Evolutionary conservation across 2,888 invertebrate genomes (phyloP), one percentile per base, ranked within the genome.

Genomic region (Ochropleura leucogaster): DNA sequence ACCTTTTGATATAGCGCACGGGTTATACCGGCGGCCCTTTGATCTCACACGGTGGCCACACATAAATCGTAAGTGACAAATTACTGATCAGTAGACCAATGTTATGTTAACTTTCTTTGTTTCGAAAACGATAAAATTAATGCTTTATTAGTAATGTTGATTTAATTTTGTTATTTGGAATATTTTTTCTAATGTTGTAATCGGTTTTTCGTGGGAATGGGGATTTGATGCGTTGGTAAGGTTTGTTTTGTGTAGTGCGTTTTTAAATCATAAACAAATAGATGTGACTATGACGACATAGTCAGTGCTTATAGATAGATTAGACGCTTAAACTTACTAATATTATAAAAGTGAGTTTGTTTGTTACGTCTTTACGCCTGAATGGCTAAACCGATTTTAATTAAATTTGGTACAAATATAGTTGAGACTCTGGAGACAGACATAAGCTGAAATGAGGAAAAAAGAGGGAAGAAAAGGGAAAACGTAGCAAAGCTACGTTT

Each of bases 11-110:
- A 91, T 90, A 83, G 88, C 86, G 85, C 82, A 81, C 72, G 73
- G 82, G 73, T 83, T 73, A 59, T 72, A 53, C 79, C 55, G 74
- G 57, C 80, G 85, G 73, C 69, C 72, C 92, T 95, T 95, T 95
- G 95, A 95, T 95, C 95, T 92, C 70, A 4, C 89, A 83, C 90
- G 95, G 95, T 93, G 94, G 94, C 89, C 93, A 77, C 65, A 87
- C 84, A 87, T 94, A 92, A 93, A 94, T 93, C 91, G 79, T 83
- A 81, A 89, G 90, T 92, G 94, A 94, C 95, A 94, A 94, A 94
- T 93, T 90, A 88, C 89, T 88, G 88, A 89, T 92, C 87, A 79
- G 30, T 30, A 30, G 85, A 90, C 68, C 68, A 73, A 74, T 75
- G 82, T 71, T 74, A 72, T 84, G 69, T 80, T 85, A 73, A 64